A percentile compares a stretch with the other conserved stretches of the same genome.
These are phyloP conservation scores for Perca fluviatilis DNA, from an alignment of 2,113 vertebrate species.

Conservation along the genomic window DNA sequence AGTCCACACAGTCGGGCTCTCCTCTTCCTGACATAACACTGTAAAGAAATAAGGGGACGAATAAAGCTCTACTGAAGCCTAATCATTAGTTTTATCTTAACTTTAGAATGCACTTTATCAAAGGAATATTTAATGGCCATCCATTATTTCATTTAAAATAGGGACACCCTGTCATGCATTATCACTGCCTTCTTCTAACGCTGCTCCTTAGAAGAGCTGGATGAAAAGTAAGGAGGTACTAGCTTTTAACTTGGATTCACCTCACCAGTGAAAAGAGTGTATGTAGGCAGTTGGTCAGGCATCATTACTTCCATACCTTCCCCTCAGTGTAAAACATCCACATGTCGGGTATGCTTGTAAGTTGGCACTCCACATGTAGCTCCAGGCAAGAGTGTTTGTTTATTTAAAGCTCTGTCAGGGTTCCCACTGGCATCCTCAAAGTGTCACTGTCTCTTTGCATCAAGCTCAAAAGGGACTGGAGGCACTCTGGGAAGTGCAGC, in stretches of 20 bases:
- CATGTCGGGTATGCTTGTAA: conserved; percentile 6
- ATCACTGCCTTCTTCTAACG: neutral
- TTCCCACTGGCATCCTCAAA: conserved; percentile 67
- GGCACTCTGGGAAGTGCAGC: conserved; percentile 65
- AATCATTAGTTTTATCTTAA: too few relatives aligned
- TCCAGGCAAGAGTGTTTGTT: conserved; percentile 48
- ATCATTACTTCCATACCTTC: conserved; percentile 22
- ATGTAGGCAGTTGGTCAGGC: neutral
- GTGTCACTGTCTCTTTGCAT: conserved; percentile 70
- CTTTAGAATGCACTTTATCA: neutral
- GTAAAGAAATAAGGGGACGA: neutral
- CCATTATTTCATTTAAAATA: too few relatives aligned
- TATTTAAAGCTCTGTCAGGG: conserved; percentile 67
- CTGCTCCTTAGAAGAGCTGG: neutral
- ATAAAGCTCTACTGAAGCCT: neutral
- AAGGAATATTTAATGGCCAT: too few relatives aligned
- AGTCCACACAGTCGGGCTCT: neutral
- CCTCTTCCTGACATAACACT: neutral
- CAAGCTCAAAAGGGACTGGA: conserved; percentile 63
- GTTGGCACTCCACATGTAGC: conserved; percentile 32
- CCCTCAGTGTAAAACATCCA: conserved; percentile 41
- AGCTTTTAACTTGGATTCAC: neutral
- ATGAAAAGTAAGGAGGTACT: neutral
- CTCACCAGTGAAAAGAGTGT: neutral
- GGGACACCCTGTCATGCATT: neutral